Evolutionary conservation across 2,797 vertebrate species (phyloP).

Genomic region (Acestrorhynchus altus): DNA sequence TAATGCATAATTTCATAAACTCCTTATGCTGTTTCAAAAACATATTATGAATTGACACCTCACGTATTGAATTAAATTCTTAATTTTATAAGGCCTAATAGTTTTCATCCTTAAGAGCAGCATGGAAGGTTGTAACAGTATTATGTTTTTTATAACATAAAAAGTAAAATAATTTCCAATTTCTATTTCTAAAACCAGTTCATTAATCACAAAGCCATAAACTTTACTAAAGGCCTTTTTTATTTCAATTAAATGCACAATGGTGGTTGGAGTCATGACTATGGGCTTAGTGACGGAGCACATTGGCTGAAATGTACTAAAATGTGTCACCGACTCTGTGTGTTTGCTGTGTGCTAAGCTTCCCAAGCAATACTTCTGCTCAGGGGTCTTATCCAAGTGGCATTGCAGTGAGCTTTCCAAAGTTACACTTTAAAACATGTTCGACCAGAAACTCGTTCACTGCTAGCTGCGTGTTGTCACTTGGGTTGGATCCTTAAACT

Average conservation of each 20-base stretch:
- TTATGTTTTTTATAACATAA: too few relatives aligned
- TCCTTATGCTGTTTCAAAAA: too few relatives aligned
- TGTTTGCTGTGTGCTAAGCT: slow-evolving; percentile 51
- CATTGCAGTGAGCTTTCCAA: neutral
- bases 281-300: slow-evolving; percentile 52
- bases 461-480: slow-evolving; percentile 13
- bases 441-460: neutral
- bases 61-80: too few relatives aligned
- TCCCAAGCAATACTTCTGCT: slow-evolving; percentile 49
- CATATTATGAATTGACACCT: too few relatives aligned
- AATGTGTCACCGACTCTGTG: slow-evolving; percentile 20
- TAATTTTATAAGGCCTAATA: too few relatives aligned
- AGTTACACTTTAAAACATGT: neutral
- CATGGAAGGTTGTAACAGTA: neutral
- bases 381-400: slow-evolving; percentile 47
- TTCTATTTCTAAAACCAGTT: neutral
- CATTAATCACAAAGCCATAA: too few relatives aligned
- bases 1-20: too few relatives aligned
- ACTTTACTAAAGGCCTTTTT: too few relatives aligned
- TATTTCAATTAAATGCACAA: neutral
- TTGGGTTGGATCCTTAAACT: slow-evolving; percentile 40
- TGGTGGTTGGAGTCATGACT: slow-evolving; percentile 26
- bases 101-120: neutral
- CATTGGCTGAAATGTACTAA: slow-evolving; percentile 47
- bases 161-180: too few relatives aligned